phyloP scores from a whole-genome alignment of 2,888 invertebrate species.

The Sphaerophoria rueppellii region DNA sequence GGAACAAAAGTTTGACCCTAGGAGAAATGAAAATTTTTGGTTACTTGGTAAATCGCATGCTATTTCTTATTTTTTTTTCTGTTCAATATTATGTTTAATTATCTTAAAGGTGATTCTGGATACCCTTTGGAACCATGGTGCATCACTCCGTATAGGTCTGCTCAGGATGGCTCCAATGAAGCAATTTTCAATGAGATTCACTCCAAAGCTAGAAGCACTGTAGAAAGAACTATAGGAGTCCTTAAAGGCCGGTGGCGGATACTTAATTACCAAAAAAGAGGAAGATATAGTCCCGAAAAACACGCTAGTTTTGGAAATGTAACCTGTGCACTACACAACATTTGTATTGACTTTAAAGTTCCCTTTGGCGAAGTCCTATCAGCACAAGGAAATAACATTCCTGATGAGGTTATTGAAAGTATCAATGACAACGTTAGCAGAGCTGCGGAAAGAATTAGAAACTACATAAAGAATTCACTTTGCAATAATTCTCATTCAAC shows the following conservation, averaged over 20 bases:
- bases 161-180: constrained; percentile 24
- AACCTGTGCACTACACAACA: constrained; percentile 17
- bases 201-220: constrained; percentile 39
- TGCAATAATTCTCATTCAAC: too few species aligned
- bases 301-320: constrained; percentile 25
- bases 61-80: background rate
- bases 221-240: constrained; percentile 36
- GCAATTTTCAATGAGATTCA: constrained; percentile 33
- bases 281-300: constrained; percentile 22
- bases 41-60: constrained; percentile 16
- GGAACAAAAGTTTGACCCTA: background rate
- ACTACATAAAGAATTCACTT: constrained; percentile 16
- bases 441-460: constrained; percentile 16
- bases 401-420: background rate
- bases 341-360: constrained; percentile 23
- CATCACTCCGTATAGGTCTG: constrained; percentile 41
- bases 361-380: constrained; percentile 2
- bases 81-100: background rate
- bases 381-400: background rate
- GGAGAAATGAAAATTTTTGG: constrained; percentile 24
- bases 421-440: background rate
- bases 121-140: constrained; percentile 45
- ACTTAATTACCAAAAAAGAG: constrained; percentile 16
- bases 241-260: constrained; percentile 40
- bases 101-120: constrained; percentile 28